Evolutionary conservation across 1,140 invertebrate genomes (phyloP).

Genomic region (Hyposmocoma kahamanoa): DNA sequence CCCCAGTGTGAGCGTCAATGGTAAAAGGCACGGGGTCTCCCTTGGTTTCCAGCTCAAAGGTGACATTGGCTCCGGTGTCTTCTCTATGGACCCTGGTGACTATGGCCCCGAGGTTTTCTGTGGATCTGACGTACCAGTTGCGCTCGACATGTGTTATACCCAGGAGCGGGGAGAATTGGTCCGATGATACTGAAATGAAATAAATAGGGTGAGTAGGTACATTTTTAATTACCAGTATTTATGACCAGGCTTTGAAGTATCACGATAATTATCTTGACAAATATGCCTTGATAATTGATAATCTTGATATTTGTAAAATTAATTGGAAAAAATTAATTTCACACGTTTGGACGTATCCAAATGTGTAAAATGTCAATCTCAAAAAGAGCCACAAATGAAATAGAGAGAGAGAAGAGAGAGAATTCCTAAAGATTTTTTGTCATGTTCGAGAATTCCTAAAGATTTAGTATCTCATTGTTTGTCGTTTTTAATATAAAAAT

Average conservation of each 20-base stretch:
- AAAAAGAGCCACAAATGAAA: too few species aligned
- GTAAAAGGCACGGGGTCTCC: slow-evolving; percentile 50
- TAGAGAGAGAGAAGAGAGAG: too few species aligned
- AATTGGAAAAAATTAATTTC: too few species aligned
- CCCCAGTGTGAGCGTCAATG: slow-evolving; percentile 48
- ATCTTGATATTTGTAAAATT: too few species aligned
- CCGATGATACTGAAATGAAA: slow-evolving; percentile 37
- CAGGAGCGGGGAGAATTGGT: slow-evolving; percentile 43
- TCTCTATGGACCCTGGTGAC: slow-evolving; percentile 47
- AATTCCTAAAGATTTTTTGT: too few species aligned
- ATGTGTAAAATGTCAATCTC: too few species aligned
- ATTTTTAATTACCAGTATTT: neutral
- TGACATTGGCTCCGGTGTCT: slow-evolving; percentile 29
- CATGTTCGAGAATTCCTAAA: too few species aligned
- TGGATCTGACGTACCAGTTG: slow-evolving; percentile 49
- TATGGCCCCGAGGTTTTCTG: slow-evolving; percentile 36
- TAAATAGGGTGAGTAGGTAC: neutral
- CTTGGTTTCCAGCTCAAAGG: slow-evolving; percentile 45
- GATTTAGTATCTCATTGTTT: too few species aligned
- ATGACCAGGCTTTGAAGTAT: neutral
- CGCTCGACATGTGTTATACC: slow-evolving; percentile 48
- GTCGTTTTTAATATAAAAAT: too few species aligned
- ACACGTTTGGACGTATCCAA: too few species aligned
- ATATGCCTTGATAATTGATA: too few species aligned
- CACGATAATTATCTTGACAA: too few species aligned